Base-by-base conservation (phyloP, 2,797 vertebrate species). In the Phoxinus dragarum region DNA sequence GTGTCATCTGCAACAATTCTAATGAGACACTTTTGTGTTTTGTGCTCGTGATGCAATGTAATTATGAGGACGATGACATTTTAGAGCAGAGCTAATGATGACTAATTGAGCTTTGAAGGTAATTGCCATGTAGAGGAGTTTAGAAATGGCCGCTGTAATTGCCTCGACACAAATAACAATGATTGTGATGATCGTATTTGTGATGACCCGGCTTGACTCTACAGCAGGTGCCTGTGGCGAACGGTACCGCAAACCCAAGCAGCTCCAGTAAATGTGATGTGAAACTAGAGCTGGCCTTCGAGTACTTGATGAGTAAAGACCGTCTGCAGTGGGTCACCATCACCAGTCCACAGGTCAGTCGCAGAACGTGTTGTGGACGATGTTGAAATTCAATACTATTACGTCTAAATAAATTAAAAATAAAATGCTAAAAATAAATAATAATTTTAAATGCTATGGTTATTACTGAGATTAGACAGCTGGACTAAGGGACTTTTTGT, bases 301-400 rank as follows among this genome's bases (percentile, higher is more conserved):
- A 99, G 93, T 99, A 99, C 87, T 95, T 99, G 90, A 99, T 99
- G 98, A 98, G 97, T 93, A 99, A 99, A 91, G 98, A 99, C 90
- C 96, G 97, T 49, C 96, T 99, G 69, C 98, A 99, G 92, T 99
- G 98, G 98, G 97, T 99, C 91, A 99, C 98, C 93, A 99, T 99
- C 95, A 98, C 97, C 89, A 99, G 98, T 86, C 97, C 97, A 0
- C 98, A 99, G 97, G 98, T 99, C 89, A 91, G 91, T 80, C 14
- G 2, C 42, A 11, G 36, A 27, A 77, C 11, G 27, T 27, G 27
- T 27, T 27, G 27, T 27, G 27, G 27, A 27, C 27, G 27, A 27
- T 6, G 54, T n/a, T 56, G 11, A 7, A 36, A 14, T 36, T 23
- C 2, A 4, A 12, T 14, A 38, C 31, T 23, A n/a, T 14, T 34